Evolutionary conservation across 2,113 vertebrate species (phyloP), one percentile per base, ranked within the genome.

Genomic region (Thalassoma bifasciatum): DNA sequence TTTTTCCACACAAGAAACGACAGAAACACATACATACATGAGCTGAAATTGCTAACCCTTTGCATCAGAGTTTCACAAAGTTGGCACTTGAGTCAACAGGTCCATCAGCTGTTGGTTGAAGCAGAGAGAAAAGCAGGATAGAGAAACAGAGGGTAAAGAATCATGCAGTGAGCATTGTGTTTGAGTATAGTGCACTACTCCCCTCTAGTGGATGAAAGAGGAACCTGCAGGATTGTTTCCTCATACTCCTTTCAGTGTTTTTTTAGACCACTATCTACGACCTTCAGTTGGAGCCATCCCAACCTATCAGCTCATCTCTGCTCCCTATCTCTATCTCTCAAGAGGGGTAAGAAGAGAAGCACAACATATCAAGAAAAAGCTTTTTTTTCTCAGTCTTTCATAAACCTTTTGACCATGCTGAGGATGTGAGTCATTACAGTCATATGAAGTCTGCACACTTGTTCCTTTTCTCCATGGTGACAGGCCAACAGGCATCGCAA

Each of bases 161-260:
- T 44, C 13, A n/a, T 10, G 19, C 60, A 16, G 14, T 12, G 37
- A 52, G 19, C 24, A 36, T 1, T 40, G 22, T 5, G 5, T 52
- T 21, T 50, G 50, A 51, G 44, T 62, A 62, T 81, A 75, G 80
- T 61, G 63, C 66, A 78, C 79, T 84, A 89, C 85, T 75, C 53
- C 88, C 89, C 82, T 91, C 90, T 91, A 81, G 40, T 91, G 91
- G 82, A 75, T 21, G 9, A 4, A 19, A 22, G 16, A 11, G 24
- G 2, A 61, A 69, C n/a, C 34, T 89, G 66, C 83, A 86, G 26
- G 2, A 24, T 26, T 1, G 23, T 44, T 7, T 13, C 38, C 12
- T 40, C 12, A 10, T 13, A 40, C 38, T 12, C 1, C 10, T 4
- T 30, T 30, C 6, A 30, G n/a, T n/a, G n/a, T 6, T 23, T 19